Evolutionary conservation across 1,140 invertebrate genomes (phyloP), one percentile per base, ranked within the genome.

Genomic region (Macrobrachium rosenbergii): DNA sequence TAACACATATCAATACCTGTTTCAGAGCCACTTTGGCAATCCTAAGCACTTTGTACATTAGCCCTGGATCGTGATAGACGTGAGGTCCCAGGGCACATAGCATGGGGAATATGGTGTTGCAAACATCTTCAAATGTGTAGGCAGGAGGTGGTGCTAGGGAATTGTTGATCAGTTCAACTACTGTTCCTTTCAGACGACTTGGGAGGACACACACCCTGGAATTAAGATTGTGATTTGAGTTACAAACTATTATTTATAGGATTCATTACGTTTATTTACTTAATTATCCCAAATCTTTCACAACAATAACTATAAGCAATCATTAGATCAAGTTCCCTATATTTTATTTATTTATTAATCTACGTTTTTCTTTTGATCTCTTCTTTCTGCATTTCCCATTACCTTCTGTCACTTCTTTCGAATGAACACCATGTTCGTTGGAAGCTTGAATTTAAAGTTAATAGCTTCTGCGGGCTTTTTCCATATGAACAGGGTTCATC

Each of bases 41-140:
- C 43, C 95, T 93, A 89, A 96, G 94, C 75, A 97, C 93, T 93
- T 98, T 98, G 90, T 97, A 96, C 93, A 99, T 95, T 19, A 99
- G 93, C 86, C 97, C 94, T 0, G 97, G 95, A 93, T 99, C 97
- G 89, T 94, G 94, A 89, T 97, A 95, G 75, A 99, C 92, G 87
- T 98, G 95, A 2, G 98, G 96, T 59, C 98, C 98, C 75, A 99
- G 93, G 19, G 95, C 94, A 88, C 95, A 93, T 10, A 99, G 92
- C 94, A 99, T 97, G n/a, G 97, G 97, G 90, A 98, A 94, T 0
- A 97, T 94, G 76, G 94, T 92, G n/a, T 95, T 93, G 62, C 95
- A 93, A 69, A 99, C 93, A 43, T 98, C 96, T 45, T 94, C 91
- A 89, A 97, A 95, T 14, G 93, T 94, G 19, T 92, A 90, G 0